Evolutionary conservation across 2,888 invertebrate species (phyloP).

Genomic region (Oxytorus armatus): DNA sequence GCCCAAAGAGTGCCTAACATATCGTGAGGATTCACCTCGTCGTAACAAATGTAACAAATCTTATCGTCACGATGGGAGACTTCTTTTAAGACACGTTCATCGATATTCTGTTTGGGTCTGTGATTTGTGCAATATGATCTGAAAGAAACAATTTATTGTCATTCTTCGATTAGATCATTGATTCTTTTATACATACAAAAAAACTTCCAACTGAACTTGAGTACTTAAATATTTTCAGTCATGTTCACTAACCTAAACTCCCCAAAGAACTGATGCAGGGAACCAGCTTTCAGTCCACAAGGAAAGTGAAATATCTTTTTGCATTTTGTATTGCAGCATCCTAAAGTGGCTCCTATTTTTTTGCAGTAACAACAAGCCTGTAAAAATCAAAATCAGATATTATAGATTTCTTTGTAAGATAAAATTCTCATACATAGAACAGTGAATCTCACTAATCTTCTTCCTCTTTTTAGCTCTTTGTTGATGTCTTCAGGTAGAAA

Average conservation of each 20-base stretch:
- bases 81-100: constrained; percentile 74
- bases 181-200: constrained; percentile 1
- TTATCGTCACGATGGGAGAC: constrained; percentile 74
- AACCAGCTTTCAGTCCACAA: constrained; percentile 89
- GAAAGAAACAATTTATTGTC: constrained; percentile 65
- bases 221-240: too few species aligned
- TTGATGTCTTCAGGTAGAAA: constrained; percentile 90
- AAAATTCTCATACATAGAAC: too few species aligned
- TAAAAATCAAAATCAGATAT: constrained; percentile 71
- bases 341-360: constrained; percentile 89
- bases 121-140: constrained; percentile 89
- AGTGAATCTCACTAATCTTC: constrained; percentile 87
- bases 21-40: constrained; percentile 85
- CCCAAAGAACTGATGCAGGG: constrained; percentile 88
- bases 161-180: neutral
- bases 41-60: constrained; percentile 90
- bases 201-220: neutral
- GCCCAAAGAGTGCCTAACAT: constrained; percentile 87
- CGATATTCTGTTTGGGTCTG: constrained; percentile 86
- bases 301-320: constrained; percentile 90
- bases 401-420: too few species aligned
- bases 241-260: constrained; percentile 85
- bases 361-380: constrained; percentile 90
- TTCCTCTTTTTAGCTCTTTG: constrained; percentile 88
- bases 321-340: constrained; percentile 89